Evolutionary conservation across 2,797 vertebrate species (phyloP).

Genomic region (Decapterus maruadsi): DNA sequence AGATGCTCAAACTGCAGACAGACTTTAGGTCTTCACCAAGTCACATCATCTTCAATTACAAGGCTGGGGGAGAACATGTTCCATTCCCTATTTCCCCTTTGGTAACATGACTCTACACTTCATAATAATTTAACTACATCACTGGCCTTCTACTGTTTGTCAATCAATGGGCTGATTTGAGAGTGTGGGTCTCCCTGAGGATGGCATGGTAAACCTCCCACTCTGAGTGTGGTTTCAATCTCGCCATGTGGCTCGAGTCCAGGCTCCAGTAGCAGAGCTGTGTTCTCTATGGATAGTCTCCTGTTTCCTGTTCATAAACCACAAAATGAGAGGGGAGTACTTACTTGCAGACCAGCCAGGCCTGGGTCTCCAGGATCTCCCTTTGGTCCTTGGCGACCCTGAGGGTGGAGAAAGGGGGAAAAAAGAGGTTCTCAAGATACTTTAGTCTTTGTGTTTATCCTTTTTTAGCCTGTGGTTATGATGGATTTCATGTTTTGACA

Average conservation of each 20-base stretch:
- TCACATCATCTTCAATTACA: slow-evolving; percentile 52
- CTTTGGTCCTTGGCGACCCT: slow-evolving; percentile 98
- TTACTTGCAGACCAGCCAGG: slow-evolving; percentile 90
- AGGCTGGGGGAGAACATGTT: slow-evolving; percentile 60
- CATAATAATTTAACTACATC: slow-evolving; percentile 72
- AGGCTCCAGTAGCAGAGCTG: slow-evolving; percentile 73
- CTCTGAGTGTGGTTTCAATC: slow-evolving; percentile 77
- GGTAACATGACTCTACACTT: slow-evolving; percentile 64
- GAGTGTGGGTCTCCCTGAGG: slow-evolving; percentile 69
- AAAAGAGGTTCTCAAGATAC: slow-evolving; percentile 8
- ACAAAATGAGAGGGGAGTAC: slow-evolving; percentile 75
- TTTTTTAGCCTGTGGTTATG: slow-evolving; percentile 37
- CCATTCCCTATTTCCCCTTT: slow-evolving; percentile 63
- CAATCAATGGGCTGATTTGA: slow-evolving; percentile 69
- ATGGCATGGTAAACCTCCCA: slow-evolving; percentile 76
- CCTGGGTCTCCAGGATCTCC: slow-evolving; percentile 95
- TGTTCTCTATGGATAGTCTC: slow-evolving; percentile 64
- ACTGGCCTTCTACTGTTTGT: slow-evolving; percentile 69
- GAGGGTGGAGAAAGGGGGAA: slow-evolving; percentile 40
- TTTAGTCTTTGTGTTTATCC: slow-evolving; percentile 44
- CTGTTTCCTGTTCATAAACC: slow-evolving; percentile 78
- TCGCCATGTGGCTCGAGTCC: slow-evolving; percentile 67
- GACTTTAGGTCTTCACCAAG: slow-evolving; percentile 24
- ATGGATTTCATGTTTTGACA: slow-evolving; percentile 64
- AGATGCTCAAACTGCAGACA: slow-evolving; percentile 34